Percentiles rank a stretch among this genome's conserved stretches.
Conservation (phyloP, 2,888 invertebrate genomes). For the Synergus laeviventris region DNA sequence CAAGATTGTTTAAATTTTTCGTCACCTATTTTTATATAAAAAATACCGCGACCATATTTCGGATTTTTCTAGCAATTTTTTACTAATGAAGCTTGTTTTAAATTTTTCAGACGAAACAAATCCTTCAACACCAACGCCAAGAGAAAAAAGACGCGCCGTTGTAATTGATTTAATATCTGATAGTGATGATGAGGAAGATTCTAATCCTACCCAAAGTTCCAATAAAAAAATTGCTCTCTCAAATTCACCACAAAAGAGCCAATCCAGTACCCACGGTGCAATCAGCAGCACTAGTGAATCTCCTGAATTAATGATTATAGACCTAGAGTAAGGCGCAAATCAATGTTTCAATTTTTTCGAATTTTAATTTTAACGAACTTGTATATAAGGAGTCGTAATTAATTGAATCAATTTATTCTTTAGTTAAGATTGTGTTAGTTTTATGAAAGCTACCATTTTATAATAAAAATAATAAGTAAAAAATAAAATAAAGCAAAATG, state of each 20-base stretch:
- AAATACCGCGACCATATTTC: too few species aligned
- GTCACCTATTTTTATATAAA: too few species aligned
- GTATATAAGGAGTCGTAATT: neutral
- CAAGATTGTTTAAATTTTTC: too few species aligned
- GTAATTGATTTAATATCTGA: conserved; percentile 74
- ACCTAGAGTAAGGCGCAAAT: conserved; percentile 70
- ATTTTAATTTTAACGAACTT: too few species aligned
- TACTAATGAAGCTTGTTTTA: neutral
- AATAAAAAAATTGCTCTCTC: conserved; percentile 60
- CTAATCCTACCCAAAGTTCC: conserved; percentile 63
- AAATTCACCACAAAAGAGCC: conserved; percentile 66
- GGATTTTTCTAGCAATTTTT: neutral
- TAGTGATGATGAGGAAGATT: conserved; percentile 71
- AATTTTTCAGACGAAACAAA: conserved; percentile 67
- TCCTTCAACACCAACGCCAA: conserved; percentile 62
- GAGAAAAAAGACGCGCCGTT: conserved; percentile 71
- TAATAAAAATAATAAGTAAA: neutral
- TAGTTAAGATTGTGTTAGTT: neutral
- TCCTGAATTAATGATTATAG: conserved; percentile 74
- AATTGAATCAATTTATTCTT: neutral
- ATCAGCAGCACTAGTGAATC: conserved; percentile 74
- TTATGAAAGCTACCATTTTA: conserved; percentile 1
- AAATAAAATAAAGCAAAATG: neutral
- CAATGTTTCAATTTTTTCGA: too few species aligned
- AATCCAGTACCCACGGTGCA: conserved; percentile 65